Evolutionary conservation across 2,888 invertebrate genomes (phyloP), one percentile per base, ranked within the genome.

Genomic region (Disparrhopalites patrizii): DNA sequence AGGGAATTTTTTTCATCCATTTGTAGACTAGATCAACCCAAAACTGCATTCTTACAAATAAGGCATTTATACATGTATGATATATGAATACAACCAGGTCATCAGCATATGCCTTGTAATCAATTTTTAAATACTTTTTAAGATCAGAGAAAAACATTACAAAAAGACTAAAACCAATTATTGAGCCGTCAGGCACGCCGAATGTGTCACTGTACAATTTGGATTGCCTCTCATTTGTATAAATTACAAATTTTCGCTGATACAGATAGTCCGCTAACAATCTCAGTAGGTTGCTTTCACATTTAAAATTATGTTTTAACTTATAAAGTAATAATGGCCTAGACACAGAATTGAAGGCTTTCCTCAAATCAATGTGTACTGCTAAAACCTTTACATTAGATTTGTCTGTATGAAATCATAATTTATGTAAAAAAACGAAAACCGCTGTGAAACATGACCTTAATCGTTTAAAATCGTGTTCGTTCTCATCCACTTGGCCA

Each of bases 101-200:
- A 10, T 43, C 43, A 10, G 43, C 43, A 43, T 43, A 43, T 3
- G 43, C 5, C 43, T 18, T 4, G 20, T 43, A 43, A n/a, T 43
- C 43, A 15, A 43, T n/a, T 10, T 15, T 43, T 10, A 43, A 4
- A 10, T 18, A 15, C 15, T 43, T n/a, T 4, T 15, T 43, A 18
- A 43, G 15, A n/a, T 43, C 43, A 20, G 30, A 10, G 43, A 23
- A 23, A 51, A 51, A 51, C 8, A 8, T 25, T 20, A 51, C 10
- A 5, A 23, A 51, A 20, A 4, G 25, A 51, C 13, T 4, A 4
- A 20, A 27, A 25, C 51, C 51, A 25, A 51, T 20, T 25, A 51
- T 51, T 25, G 51, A 51, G 7, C 51, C 51, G 25, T 51, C 25
- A 51, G 51, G 51, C 4, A 51, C 51, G 8, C 51, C 51, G 15